Evolutionary conservation across 2,888 invertebrate species (phyloP), one percentile per base, ranked within the genome.

Genomic region (Quadroppia sp.): DNA sequence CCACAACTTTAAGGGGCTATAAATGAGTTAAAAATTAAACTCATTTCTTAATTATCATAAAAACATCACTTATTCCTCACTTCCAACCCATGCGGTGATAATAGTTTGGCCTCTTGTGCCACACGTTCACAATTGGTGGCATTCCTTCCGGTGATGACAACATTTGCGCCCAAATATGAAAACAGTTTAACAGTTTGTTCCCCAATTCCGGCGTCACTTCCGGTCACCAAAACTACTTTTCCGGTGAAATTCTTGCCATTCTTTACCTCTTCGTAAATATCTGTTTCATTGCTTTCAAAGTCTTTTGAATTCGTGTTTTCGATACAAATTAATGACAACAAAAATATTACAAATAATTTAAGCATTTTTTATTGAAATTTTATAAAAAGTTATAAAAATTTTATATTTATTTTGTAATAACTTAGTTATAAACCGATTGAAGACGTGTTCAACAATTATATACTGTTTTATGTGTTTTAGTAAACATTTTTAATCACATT

Each of bases 131-230:
- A 4, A 50, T 72, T 71, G 17, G 30, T 71, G 1, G 2, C 20
- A 17, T 71, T 69, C 17, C 64, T 36, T 15, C 73, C 73, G n/a
- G 73, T 72, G n/a, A 72, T 20, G 0, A 67, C 67, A 9, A 72
- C 67, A 3, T 32, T 70, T 20, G 73, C 73, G 25, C 73, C 73
- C 11, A 45, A 72, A 30, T 20, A 2, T 40, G 73, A 69, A 1
- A 72, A 70, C 25, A 61, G 64, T 67, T 72, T 72, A 1, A 64
- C 73, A 67, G 32, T 72, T n/a, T 25, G 30, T 67, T 72, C 73
- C 17, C 73, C 73, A 45, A 72, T 72, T 9, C 73, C 73, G 1
- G 73, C 32, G 28, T 28, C 45, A n/a, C 61, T 64, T 20, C 73
- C 73, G 11, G 73, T 72, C 6, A 72, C 64, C 40, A 72, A 50